Evolutionary conservation across 2,797 vertebrate species (phyloP).

Genomic region (Petrocephalus sullivani): DNA sequence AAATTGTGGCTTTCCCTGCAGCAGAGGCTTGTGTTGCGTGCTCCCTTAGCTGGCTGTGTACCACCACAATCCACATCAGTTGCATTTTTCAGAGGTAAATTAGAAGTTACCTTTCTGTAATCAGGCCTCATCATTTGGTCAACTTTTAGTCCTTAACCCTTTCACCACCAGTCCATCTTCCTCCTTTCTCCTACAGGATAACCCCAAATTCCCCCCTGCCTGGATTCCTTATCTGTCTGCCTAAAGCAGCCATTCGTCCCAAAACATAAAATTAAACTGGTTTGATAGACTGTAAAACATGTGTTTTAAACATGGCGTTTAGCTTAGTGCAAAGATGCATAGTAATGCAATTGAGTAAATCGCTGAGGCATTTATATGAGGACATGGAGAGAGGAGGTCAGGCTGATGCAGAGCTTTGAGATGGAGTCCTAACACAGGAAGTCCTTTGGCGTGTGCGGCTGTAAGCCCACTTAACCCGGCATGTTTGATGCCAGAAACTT

Average conservation of each 20-base stretch:
- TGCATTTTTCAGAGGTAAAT: not conserved
- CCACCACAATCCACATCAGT: not conserved
- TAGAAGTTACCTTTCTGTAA: not conserved
- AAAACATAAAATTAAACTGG: not conserved
- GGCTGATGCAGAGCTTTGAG: not conserved
- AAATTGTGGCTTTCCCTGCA: not conserved
- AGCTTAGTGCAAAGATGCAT: not conserved
- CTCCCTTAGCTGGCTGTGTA: not conserved
- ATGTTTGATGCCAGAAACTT: not conserved
- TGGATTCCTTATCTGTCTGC: not conserved
- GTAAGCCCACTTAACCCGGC: not conserved
- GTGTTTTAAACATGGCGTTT: not conserved
- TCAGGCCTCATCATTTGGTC: not conserved
- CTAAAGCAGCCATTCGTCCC: not conserved
- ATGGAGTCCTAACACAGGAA: not conserved
- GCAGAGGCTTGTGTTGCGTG: not conserved
- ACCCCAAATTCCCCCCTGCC: not conserved
- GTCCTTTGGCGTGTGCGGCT: not conserved
- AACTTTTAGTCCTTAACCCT: not conserved
- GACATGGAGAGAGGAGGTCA: not conserved
- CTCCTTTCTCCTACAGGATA: not conserved
- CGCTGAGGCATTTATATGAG: not conserved
- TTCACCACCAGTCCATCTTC: not conserved
- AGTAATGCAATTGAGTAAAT: not conserved
- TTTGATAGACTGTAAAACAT: not conserved